Conservation (phyloP, 2,797 vertebrate species). For the Acipenser ruthenus region DNA sequence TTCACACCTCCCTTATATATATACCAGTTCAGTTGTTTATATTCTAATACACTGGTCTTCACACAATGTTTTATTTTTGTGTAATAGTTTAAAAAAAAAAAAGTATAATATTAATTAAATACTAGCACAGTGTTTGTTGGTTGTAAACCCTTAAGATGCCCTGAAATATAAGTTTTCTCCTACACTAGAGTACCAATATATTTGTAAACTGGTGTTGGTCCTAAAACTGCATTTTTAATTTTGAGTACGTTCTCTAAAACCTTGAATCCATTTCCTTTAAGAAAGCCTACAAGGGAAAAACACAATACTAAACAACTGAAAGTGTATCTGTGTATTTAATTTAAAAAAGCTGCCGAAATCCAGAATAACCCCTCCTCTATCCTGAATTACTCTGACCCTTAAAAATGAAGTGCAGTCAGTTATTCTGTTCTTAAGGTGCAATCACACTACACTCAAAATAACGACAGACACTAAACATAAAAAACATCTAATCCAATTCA, state of each 20-base stretch:
- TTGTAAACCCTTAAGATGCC: conserved; percentile 35
- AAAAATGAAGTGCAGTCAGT: neutral
- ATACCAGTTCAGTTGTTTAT: neutral
- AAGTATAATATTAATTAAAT: conserved; percentile 30
- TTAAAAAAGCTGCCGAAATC: neutral
- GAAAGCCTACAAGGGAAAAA: conserved; percentile 9
- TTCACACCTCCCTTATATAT: conserved; percentile 8
- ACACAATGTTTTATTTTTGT: no score
- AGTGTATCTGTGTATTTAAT: neutral
- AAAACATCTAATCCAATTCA: conserved; percentile 14
- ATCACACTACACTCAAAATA: conserved; percentile 4
- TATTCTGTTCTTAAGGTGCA: conserved; percentile 6
- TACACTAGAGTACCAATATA: neutral
- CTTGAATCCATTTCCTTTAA: conserved; percentile 16
- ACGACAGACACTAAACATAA: conserved; percentile 10
- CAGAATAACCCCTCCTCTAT: neutral
- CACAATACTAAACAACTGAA: neutral
- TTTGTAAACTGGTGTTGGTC: conserved; percentile 8
- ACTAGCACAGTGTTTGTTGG: conserved; percentile 59
- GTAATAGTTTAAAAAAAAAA: no score
- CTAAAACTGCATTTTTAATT: conserved; percentile 2
- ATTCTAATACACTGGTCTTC: no score
- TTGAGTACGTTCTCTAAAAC: neutral
- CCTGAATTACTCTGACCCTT: neutral
- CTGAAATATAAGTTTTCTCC: conserved; percentile 14